These are phyloP conservation scores for Busseola fusca DNA, from an alignment of 2,888 invertebrate genomes.

Conservation along the genomic window DNA sequence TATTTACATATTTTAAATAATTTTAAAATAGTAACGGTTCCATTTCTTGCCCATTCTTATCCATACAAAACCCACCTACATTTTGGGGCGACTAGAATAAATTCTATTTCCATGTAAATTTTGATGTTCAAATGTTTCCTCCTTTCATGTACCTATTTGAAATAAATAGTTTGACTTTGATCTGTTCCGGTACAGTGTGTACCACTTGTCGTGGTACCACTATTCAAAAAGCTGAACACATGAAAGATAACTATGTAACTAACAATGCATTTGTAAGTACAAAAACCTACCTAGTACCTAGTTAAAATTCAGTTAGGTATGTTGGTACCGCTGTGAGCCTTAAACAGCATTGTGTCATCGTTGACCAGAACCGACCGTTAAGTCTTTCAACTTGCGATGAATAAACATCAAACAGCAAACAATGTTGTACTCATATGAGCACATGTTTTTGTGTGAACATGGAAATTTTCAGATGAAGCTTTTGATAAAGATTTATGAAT, in stretches of 20 bases:
- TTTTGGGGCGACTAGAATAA: neutral
- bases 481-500: slow-evolving; percentile 11
- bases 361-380: slow-evolving; percentile 45
- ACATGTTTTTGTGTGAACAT: slow-evolving; percentile 42
- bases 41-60: neutral
- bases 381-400: slow-evolving; percentile 44
- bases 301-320: slow-evolving; percentile 43
- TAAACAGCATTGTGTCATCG: slow-evolving; percentile 45
- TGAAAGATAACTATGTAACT: slow-evolving; percentile 3
- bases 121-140: neutral
- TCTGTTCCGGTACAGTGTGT: neutral
- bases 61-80: neutral
- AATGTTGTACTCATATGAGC: slow-evolving; percentile 5
- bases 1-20: neutral
- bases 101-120: neutral
- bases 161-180: neutral
- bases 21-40: neutral
- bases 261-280: slow-evolving; percentile 19
- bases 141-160: neutral
- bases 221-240: neutral
- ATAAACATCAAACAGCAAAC: slow-evolving; percentile 48
- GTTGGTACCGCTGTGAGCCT: slow-evolving; percentile 41
- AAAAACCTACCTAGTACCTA: slow-evolving; percentile 1
- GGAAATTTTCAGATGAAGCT: slow-evolving; percentile 30
- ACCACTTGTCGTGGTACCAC: neutral